Evolutionary conservation across 2,888 invertebrate species (phyloP), one percentile per base, ranked within the genome.

Genomic region (Lithodes maja): DNA sequence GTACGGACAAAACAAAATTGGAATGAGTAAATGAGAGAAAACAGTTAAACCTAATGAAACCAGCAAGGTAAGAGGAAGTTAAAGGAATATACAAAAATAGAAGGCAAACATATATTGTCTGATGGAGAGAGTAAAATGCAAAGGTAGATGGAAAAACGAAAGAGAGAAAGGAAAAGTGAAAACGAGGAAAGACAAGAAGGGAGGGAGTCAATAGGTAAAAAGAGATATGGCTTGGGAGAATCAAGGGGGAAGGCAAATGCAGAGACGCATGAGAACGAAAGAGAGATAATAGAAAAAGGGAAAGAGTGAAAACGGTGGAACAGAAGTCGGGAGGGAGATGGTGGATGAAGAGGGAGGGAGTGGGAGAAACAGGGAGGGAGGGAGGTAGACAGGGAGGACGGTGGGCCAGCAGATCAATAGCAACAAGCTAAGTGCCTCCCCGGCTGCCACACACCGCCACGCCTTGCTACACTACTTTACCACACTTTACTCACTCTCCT

Each of bases 351-450:
- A 61, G 61, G 61, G 12, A 61, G 61, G 61, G 61, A 61, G 61
- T 7, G 61, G 12, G 61, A 7, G 61, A 33, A 33, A 61, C 7
- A 61, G 61, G 61, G 61, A 61, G 61, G 61, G 61, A 61, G 61
- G 61, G 61, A 61, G 61, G 61, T 61, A 61, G 61, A 7, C 7
- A 61, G 61, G 12, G 61, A 61, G 61, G 61, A 61, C 61, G 61
- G 61, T 61, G 61, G 61, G 61, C 61, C 61, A 61, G 61, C 61
- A 61, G 61, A 61, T 61, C 61, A 61, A 61, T 61, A 61, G 61
- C 61, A 61, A 61, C 61, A 61, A 61, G 61, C 61, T 61, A 61
- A 61, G 61, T 61, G 61, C 61, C 61, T 61, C 61, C 61, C 61
- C 61, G 61, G 61, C 61, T 61, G 61, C 61, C 61, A 61, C 61